A percentile compares a stretch with the other conserved stretches of the same genome.
phyloP scores from a whole-genome alignment of 2,797 vertebrate genomes.

The Limosa lapponica region DNA sequence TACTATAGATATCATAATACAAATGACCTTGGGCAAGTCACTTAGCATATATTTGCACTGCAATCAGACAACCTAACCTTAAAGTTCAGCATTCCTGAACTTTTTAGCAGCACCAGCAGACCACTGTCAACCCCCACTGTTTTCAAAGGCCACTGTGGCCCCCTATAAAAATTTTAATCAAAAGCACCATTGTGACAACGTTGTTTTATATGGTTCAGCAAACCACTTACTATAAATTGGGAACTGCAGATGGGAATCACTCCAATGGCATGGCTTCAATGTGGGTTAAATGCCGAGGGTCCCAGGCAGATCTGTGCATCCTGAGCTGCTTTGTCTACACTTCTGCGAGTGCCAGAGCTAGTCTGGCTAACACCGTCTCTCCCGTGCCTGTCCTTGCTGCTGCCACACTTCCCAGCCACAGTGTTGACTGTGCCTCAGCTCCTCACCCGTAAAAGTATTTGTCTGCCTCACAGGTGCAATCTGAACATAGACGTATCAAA shows the following conservation, averaged over 20 bases:
- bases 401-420: background rate
- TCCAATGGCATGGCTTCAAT: background rate
- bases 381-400: background rate
- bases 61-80: conserved; percentile 71
- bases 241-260: background rate
- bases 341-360: rapidly evolving
- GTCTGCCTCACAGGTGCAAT: background rate
- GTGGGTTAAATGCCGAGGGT: background rate
- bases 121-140: conserved; percentile 53
- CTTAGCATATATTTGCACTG: conserved; percentile 73
- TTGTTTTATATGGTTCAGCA: conserved; percentile 33
- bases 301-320: background rate
- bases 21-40: conserved; percentile 73
- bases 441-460: background rate
- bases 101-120: conserved; percentile 53
- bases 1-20: conserved; percentile 66
- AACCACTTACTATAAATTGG: background rate
- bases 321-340: background rate
- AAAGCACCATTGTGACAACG: conserved; percentile 46
- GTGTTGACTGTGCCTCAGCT: background rate
- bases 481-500: background rate
- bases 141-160: conserved; percentile 36
- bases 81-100: conserved; percentile 72
- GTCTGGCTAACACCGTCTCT: background rate
- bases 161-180: conserved; percentile 46